Base-by-base conservation (phyloP, 2,888 invertebrate species). In the Hedychridium roseum region DNA sequence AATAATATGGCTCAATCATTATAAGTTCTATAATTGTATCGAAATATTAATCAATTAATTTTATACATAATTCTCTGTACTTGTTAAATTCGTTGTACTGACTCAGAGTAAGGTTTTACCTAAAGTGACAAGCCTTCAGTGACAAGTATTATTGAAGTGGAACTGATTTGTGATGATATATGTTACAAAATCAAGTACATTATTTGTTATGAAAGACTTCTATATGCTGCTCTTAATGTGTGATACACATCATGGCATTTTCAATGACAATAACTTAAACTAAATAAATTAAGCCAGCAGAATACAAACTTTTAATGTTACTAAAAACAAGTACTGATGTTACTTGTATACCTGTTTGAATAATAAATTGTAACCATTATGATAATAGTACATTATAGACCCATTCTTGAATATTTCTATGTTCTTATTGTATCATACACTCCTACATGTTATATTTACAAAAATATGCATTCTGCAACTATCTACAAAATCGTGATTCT, bases 391-490 rank as follows among this genome's bases (percentile, higher is more conserved):
- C 16, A 36, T 23, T 30, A n/a, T 43, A 50, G 27, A 12, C 31
- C 27, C 44, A 27, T 14, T 31, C 30, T 44, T 14, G 38, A 17
- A 48, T 30, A 35, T 47, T 47, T 32, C 35, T 46, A 38, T 46
- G 32, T 57, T 59, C 51, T 70, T 60, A 66, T 68, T 70, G 66
- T 66, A 68, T 64, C 66, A 64, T 64, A 48, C 60, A 60, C 67
- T 61, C 56, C 61, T 74, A 70, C 59, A 59, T 57, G 61, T 57
- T 43, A 53, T 76, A 75, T 75, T 71, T 76, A 76, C 74, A 75
- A 76, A 76, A 75, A 75, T 74, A 73, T 67, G 56, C 61, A 57
- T 59, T 64, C 56, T 54, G 47, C 49, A 58, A 67, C 48, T 57
- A 58, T 58, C 57, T 52, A 52, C 57, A 60, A 63, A 52, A 57